Base-by-base conservation (phyloP, 35 echinoderm and acorn worm species). In the Diadema setosum region DNA sequence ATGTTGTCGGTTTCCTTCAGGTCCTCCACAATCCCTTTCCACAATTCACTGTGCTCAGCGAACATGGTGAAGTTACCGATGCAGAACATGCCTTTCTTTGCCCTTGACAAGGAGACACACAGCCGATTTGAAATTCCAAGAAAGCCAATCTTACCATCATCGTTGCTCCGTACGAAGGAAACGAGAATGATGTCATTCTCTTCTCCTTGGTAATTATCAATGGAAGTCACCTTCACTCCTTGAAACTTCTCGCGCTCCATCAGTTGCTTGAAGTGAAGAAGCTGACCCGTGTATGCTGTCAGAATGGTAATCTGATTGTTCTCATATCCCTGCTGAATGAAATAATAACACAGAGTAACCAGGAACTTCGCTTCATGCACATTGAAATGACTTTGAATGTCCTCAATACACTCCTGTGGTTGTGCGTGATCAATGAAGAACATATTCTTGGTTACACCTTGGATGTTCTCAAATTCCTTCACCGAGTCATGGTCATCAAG, bases 121-220 rank as follows among this genome's bases (percentile, higher is more conserved):
- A 88, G 84, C 67, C 96, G 90, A 56, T 94, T 99, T 12, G 86
- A 87, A 74, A 89, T 87, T 48, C 90, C 90, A 39, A 99, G 60
- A 84, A 99, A 99, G 36, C 95, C 95, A 42, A 98, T 98, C 23
- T 42, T 85, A 1, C 96, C 92, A 69, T 92, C 93, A 14, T 83
- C 81, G 70, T 99, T 99, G 76, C 92, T 94, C 58, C 96, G 64
- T 58, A 99, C 96, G 27, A 99, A 83, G 8, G 96, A 99, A 18
- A 99, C 45, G 8, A 94, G 90, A 42, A 99, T 95, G n/a, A 99
- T 99, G 20, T 99, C 96, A 82, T 99, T 99, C 60, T 95, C 96
- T 82, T 94, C 92, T 16, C 92, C 92, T 42, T 94, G 92, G 44
- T 85, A 94, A 40, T 94, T 94, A 81, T 94, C 92, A 3, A 94